phyloP scores from a whole-genome alignment of 37 sponge, comb jelly and placozoan genomes.

The Eunapius fragilis region DNA sequence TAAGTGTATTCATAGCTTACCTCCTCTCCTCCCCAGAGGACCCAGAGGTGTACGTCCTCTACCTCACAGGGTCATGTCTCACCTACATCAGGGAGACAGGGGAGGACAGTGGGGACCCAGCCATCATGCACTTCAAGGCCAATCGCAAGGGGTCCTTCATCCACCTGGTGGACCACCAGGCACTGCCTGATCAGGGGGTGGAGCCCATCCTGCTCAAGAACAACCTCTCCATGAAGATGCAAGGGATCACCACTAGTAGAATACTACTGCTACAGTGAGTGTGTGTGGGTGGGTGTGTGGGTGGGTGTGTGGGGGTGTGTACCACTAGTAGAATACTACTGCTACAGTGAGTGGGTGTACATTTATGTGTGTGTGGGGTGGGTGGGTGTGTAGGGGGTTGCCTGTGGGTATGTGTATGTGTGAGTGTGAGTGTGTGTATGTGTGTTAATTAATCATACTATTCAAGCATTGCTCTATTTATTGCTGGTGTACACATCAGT shows the following conservation, averaged over 20 bases:
- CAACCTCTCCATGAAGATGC: slow-evolving; percentile 52
- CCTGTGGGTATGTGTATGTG: no score
- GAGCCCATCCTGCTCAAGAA: slow-evolving; percentile 56
- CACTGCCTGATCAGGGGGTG: slow-evolving; percentile 61
- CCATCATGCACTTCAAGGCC: neutral
- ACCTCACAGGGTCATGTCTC: slow-evolving; percentile 65
- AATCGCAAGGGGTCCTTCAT: slow-evolving; percentile 19
- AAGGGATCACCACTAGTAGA: slow-evolving; percentile 70
- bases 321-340: no score
- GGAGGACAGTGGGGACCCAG: slow-evolving; percentile 7
- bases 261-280: slow-evolving; percentile 60
- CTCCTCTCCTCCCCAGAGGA: slow-evolving; percentile 24
- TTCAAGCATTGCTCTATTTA: no score
- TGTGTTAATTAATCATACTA: no score
- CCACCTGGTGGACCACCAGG: slow-evolving; percentile 42
- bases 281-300: neutral
- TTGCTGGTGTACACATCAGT: no score
- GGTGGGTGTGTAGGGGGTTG: no score
- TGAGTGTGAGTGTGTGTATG: no score
- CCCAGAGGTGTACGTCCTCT: slow-evolving; percentile 45
- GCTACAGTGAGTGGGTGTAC: no score
- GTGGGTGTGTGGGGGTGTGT: neutral
- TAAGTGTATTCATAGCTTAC: no score
- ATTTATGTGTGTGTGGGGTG: no score
- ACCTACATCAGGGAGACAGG: slow-evolving; percentile 51